Percentiles rank a stretch among this genome's conserved stretches.
These are phyloP conservation scores for Timema cristinae DNA, from an alignment of 2,888 invertebrate species.

Conservation along the genomic window DNA sequence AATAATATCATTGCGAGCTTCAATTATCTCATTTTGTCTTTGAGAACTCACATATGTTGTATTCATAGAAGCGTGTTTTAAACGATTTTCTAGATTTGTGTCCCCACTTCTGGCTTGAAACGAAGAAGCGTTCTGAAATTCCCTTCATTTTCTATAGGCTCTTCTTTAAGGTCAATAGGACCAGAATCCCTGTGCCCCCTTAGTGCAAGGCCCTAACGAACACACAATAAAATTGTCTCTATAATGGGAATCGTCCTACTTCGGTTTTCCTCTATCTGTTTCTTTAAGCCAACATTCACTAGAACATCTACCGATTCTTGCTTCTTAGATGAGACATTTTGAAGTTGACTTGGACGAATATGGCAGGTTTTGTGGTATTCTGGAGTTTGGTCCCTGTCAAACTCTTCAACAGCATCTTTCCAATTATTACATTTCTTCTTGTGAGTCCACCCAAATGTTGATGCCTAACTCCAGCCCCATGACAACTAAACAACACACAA, in stretches of 20 bases:
- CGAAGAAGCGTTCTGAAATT: constrained; percentile 38
- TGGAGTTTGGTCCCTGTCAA: no score
- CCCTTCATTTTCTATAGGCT: constrained; percentile 34
- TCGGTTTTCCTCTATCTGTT: constrained; percentile 13
- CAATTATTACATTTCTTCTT: neutral
- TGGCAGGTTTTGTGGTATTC: neutral
- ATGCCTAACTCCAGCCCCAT: no score
- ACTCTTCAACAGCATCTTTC: neutral
- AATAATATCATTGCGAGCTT: constrained; percentile 32
- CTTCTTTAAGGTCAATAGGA: constrained; percentile 22
- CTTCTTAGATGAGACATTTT: constrained; percentile 5
- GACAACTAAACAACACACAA: no score
- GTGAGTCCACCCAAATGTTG: no score
- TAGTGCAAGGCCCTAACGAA: constrained; percentile 36
- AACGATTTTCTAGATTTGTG: constrained; percentile 31
- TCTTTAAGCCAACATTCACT: constrained; percentile 16
- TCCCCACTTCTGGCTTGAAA: constrained; percentile 37
- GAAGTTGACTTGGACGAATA: neutral
- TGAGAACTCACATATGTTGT: constrained; percentile 36
- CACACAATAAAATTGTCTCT: constrained; percentile 31
- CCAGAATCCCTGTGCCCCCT: constrained; percentile 36
- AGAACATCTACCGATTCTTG: neutral
- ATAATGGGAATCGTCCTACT: constrained; percentile 2
- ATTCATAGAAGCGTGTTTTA: constrained; percentile 29
- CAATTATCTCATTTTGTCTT: constrained; percentile 38